Evolutionary conservation across 1,140 invertebrate species (phyloP).

Genomic region (Eupeodes corollae): DNA sequence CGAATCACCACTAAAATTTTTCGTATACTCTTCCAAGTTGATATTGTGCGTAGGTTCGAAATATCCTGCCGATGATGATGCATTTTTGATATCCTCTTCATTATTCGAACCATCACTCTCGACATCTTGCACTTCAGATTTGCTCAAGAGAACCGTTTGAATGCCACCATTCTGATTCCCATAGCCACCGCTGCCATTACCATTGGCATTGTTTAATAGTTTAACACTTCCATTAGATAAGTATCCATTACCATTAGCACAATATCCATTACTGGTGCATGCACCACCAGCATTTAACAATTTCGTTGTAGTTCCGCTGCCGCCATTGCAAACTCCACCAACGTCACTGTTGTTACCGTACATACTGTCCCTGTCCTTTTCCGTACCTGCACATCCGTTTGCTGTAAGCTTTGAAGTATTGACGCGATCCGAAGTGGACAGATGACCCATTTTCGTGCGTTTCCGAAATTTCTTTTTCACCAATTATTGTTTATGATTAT

Average conservation of each 20-base stretch:
- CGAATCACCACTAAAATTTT: constrained; percentile 23
- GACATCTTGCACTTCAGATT: too few relatives aligned
- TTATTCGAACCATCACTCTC: background rate
- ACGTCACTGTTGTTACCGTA: too few relatives aligned
- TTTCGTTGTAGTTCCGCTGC: too few relatives aligned
- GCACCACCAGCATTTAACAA: background rate
- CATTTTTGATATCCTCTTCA: background rate
- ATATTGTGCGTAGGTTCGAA: constrained; percentile 12
- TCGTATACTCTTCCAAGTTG: constrained; percentile 24
- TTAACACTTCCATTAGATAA: background rate
- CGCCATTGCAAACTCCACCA: too few relatives aligned
- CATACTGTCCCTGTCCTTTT: background rate
- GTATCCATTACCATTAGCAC: too few relatives aligned
- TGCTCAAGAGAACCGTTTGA: too few relatives aligned
- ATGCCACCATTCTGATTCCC: background rate
- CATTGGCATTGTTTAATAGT: background rate
- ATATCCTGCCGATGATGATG: background rate
- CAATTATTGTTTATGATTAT: too few relatives aligned
- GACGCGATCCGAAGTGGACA: constrained; percentile 26
- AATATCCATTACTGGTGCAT: too few relatives aligned
- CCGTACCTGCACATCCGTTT: constrained; percentile 10
- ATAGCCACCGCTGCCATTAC: background rate
- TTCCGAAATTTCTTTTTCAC: background rate
- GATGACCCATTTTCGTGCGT: constrained; percentile 26
- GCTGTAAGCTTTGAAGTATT: constrained; percentile 19